Evolutionary conservation across 1,140 invertebrate genomes (phyloP), one percentile per base, ranked within the genome.

Genomic region (Hirudo medicinalis): DNA sequence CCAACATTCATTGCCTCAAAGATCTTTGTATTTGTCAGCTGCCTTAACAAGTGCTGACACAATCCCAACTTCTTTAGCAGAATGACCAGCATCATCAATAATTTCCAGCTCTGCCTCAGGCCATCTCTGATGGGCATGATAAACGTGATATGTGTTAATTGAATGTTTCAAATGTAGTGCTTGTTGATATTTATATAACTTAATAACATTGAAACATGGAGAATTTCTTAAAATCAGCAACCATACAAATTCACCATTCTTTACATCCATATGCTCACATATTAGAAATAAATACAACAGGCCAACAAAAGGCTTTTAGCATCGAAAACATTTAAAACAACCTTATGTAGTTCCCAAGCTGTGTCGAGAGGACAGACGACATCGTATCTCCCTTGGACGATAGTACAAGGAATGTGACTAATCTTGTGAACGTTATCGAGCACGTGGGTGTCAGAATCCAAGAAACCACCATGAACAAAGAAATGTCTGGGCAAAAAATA

Each of bases 341-440:
- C 78, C 77, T 78, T 80, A 70, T 80, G 77, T 20, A 82, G 74
- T 32, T 77, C 69, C 80, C 80, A 82, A 4, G 80, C 80, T 72
- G 79, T 78, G 36, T 76, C 76, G 22, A 75, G 72, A 0, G 80
- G 80, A 73, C 80, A 82, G 13, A 81, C 77, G 8, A 82, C 73
- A 71, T 82, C 80, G 75, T 81, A 81, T 15, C 80, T 74, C 17
- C 80, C 80, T 71, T 82, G 80, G 32, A 82, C 73, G 54, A 81
- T 80, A 13, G 78, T 78, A 19, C 74, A 75, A 2, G 80, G 80
- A 75, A 82, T 80, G 72, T 80, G 75, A 22, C 76, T 73, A n/a
- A 82, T 79, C 68, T 80, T 80, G 63, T 76, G 75, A 4, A 79
- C 77, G 69, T 82, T 76, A 66, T 79, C 76, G 25, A 82, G 43